These are phyloP conservation scores for Diaprepes abbreviatus DNA, from an alignment of 2,888 invertebrate species.

Conservation along the genomic window DNA sequence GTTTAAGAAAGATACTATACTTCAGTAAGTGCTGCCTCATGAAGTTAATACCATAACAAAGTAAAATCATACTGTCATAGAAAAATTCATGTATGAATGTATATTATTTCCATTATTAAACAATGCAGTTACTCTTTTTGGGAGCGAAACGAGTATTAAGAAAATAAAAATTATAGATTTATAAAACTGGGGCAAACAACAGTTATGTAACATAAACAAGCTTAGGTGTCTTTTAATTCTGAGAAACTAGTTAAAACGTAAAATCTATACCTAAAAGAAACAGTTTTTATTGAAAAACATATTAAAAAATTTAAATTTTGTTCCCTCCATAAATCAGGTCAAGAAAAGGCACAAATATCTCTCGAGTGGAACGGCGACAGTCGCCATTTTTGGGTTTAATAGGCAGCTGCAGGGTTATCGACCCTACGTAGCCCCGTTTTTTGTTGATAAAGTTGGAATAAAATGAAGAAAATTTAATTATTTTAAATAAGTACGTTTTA, in stretches of 20 bases:
- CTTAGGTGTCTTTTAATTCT: too few species aligned
- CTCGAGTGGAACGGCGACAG: constrained; percentile 11
- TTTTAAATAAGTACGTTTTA: constrained; percentile 19
- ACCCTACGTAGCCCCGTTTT: constrained; percentile 22
- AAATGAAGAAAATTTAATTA: constrained; percentile 2
- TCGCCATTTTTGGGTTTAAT: constrained; percentile 43
- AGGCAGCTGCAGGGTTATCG: constrained; percentile 44
- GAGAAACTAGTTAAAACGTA: too few species aligned
- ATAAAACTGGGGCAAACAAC: constrained; percentile 4
- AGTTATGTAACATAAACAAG: constrained; percentile 10
- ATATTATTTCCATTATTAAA: too few species aligned
- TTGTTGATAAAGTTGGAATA: background rate
- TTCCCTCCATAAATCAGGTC: constrained; percentile 27
- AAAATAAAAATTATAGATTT: background rate
- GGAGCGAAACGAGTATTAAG: background rate
- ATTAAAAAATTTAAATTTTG: constrained; percentile 17
- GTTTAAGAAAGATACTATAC: too few species aligned
- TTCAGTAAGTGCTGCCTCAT: too few species aligned
- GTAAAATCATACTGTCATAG: too few species aligned
- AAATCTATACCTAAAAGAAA: background rate
- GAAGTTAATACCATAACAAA: too few species aligned
- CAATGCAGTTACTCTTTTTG: too few species aligned
- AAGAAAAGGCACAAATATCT: background rate
- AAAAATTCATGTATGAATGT: too few species aligned
- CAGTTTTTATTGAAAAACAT: background rate